These are phyloP conservation scores for Micrasema minimum DNA, from an alignment of 1,140 invertebrate species.

Conservation along the genomic window DNA sequence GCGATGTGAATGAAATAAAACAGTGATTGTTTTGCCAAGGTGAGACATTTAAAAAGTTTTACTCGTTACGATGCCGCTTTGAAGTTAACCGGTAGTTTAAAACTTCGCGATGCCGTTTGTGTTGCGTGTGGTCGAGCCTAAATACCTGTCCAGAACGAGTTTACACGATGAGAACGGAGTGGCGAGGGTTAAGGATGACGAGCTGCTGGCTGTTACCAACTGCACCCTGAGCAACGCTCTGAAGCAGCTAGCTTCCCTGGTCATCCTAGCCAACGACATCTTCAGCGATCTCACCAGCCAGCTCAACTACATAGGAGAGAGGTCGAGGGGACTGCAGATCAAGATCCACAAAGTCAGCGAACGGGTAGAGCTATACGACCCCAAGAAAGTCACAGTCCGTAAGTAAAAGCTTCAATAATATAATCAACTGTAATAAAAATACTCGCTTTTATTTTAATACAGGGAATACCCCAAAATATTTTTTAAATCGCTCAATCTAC, in stretches of 20 bases:
- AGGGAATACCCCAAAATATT: no score
- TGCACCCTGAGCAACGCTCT: constrained; percentile 80
- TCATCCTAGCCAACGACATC: constrained; percentile 80
- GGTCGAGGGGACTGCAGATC: constrained; percentile 71
- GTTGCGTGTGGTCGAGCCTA: constrained; percentile 75
- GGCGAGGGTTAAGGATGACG: constrained; percentile 71
- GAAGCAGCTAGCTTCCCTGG: constrained; percentile 80
- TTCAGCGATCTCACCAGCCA: constrained; percentile 78
- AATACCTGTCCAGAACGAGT: constrained; percentile 72
- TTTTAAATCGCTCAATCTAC: no score
- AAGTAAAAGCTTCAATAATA: constrained; percentile 71
- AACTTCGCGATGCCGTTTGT: constrained; percentile 81
- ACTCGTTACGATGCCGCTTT: no score
- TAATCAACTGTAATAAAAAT: no score
- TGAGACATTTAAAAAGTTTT: constrained; percentile 14
- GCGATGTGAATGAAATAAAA: constrained; percentile 31
- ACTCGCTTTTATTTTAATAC: no score
- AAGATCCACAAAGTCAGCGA: constrained; percentile 73
- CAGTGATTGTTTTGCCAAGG: no score
- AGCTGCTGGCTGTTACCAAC: constrained; percentile 80
- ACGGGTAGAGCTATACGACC: constrained; percentile 74
- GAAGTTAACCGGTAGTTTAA: no score
- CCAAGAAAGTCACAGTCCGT: constrained; percentile 86
- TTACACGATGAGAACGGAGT: constrained; percentile 69
- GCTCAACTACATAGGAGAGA: constrained; percentile 73